Evolutionary conservation across 2,113 vertebrate species (phyloP).

Genomic region (Baryphthengus martii): DNA sequence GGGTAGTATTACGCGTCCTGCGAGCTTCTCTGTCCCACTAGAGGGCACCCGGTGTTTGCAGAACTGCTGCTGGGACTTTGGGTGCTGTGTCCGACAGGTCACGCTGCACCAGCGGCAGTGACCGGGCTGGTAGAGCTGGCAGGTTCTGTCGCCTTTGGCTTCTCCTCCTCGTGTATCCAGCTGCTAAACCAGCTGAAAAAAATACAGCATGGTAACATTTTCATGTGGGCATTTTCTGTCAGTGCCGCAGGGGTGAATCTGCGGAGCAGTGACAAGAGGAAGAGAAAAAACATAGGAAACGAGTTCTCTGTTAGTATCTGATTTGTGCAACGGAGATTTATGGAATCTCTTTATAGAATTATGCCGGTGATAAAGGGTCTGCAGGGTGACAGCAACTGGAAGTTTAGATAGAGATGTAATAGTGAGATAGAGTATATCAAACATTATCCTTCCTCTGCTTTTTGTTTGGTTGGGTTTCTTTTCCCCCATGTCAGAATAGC

Average conservation of each 20-base stretch:
- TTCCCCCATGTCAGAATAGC: background rate
- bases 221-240: accelerated
- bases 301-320: background rate
- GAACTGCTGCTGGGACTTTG: background rate
- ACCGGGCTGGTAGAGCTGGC: background rate
- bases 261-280: background rate
- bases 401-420: background rate
- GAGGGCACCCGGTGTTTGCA: background rate
- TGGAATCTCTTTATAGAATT: background rate
- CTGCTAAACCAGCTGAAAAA: background rate
- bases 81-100: background rate
- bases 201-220: background rate
- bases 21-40: background rate
- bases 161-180: background rate
- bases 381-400: background rate
- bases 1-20: accelerated
- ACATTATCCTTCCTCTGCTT: background rate
- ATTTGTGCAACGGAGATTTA: background rate
- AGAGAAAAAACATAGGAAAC: background rate
- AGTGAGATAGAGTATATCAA: background rate
- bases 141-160: background rate
- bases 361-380: background rate
- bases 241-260: background rate
- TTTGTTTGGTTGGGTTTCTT: background rate
- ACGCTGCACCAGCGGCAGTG: accelerated